Percentiles rank a stretch among this genome's conserved stretches.
Conservation (phyloP, 2,888 invertebrate genomes). For the Cheiracanthium punctorium region DNA sequence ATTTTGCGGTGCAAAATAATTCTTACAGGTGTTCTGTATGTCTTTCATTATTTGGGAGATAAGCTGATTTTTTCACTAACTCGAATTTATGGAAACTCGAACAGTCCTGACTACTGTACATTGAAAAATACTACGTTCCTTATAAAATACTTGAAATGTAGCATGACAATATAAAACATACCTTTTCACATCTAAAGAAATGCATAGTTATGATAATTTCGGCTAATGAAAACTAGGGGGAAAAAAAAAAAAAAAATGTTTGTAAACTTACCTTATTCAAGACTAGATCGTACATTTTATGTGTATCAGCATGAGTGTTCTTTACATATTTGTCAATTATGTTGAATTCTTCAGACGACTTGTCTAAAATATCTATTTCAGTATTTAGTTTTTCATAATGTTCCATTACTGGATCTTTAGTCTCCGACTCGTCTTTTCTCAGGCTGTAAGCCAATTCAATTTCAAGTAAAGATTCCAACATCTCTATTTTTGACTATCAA, state of each 20-base stretch:
- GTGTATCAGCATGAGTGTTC: conserved; percentile 95
- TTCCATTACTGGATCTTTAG: conserved; percentile 83
- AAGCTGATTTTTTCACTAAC: no score
- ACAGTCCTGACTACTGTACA: no score
- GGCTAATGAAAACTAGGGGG: no score
- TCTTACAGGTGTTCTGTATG: no score
- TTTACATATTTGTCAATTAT: conserved; percentile 86
- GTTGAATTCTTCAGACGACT: conserved; percentile 82
- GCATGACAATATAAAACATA: no score
- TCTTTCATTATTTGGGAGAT: no score
- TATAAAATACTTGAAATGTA: no score
- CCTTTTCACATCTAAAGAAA: no score
- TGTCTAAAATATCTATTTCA: conserved; percentile 80
- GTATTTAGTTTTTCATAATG: conserved; percentile 93
- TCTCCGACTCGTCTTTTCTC: conserved; percentile 80
- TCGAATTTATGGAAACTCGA: no score
- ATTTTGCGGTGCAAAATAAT: no score
- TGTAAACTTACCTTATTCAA: conserved; percentile 76
- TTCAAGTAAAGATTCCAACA: conserved; percentile 94
- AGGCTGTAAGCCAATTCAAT: conserved; percentile 96
- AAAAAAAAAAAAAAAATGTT: conserved; percentile 2
- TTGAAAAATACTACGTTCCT: no score
- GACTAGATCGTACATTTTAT: conserved; percentile 84
- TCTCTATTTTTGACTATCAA: conserved; percentile 85
- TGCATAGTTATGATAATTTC: no score